phyloP scores from a whole-genome alignment of 2,888 invertebrate species.

The Acronicta psi region DNA sequence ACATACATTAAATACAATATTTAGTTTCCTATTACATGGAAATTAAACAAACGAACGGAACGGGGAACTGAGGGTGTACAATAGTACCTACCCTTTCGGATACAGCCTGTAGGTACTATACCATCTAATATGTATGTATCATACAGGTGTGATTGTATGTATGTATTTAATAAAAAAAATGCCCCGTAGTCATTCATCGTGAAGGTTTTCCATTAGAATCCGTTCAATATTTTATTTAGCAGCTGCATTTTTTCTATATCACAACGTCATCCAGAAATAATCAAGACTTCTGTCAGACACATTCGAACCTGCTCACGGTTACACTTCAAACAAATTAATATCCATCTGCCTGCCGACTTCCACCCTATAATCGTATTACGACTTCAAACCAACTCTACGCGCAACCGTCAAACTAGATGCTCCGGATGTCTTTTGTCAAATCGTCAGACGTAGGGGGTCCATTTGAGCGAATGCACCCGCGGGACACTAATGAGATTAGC shows the following conservation, averaged over 20 bases:
- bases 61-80: no score
- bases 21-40: no score
- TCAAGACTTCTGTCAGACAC: slow-evolving; percentile 20
- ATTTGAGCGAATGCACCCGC: slow-evolving; percentile 69
- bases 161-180: no score
- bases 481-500: slow-evolving; percentile 72
- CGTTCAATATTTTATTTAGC: background rate
- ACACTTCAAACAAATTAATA: slow-evolving; percentile 37
- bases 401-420: slow-evolving; percentile 42
- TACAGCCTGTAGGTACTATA: no score
- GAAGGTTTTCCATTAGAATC: no score
- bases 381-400: slow-evolving; percentile 29
- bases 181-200: no score
- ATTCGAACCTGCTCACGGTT: slow-evolving; percentile 4
- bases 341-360: slow-evolving; percentile 35
- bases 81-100: no score
- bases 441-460: slow-evolving; percentile 65
- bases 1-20: no score
- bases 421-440: slow-evolving; percentile 66
- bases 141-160: no score
- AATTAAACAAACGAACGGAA: no score
- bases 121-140: no score
- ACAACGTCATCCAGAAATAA: slow-evolving; percentile 2
- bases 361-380: slow-evolving; percentile 50
- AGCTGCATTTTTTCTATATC: background rate